Base-by-base conservation (phyloP, 2,888 invertebrate genomes). In the Bombylius major region DNA sequence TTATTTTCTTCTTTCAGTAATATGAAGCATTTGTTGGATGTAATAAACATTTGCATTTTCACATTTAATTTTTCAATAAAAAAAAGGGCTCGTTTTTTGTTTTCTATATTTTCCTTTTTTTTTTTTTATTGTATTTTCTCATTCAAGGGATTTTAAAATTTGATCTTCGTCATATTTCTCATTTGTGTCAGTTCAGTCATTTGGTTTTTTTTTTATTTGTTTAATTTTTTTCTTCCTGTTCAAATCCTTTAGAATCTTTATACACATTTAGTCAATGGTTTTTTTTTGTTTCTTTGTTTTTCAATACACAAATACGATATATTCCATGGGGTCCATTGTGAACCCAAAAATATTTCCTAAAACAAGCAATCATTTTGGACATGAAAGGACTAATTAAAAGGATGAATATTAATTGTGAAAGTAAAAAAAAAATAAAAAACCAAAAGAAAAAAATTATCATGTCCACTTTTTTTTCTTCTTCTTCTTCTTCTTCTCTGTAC, bases 321-420 rank as follows among this genome's bases (percentile, higher is more conserved):
- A 8, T 8, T 36, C 12, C 39, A 11, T 23, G 23, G 23, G 23
- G 1, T 23, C 23, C 23, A 23, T 23, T 23, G 23, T 42, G 39
- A 42, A 42, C 39, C 23, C 39, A 45, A 32, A 55, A 55, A 55
- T 51, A 47, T 45, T 55, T 51, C 55, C 51, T 51, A 58, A 58
- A 58, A 54, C 58, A 56, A 56, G 54, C 58, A 56, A 54, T 58
- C 56, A 58, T 57, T 59, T 59, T 55, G 54, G 57, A 59, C 59
- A 57, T 57, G 57, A 57, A 59, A 51, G 57, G 59, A 59, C 59
- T 59, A 57, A 59, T 59, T 59, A 59, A 57, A 59, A 54, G 57
- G 47, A 57, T 54, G 59, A 57, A 59, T 59, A 59, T 59, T 59
- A 59, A 59, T 59, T 54, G 59, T 54, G 50, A 54, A 57, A 57